Base-by-base conservation (phyloP, 2,888 invertebrate species). In the Machimus rusticus region DNA sequence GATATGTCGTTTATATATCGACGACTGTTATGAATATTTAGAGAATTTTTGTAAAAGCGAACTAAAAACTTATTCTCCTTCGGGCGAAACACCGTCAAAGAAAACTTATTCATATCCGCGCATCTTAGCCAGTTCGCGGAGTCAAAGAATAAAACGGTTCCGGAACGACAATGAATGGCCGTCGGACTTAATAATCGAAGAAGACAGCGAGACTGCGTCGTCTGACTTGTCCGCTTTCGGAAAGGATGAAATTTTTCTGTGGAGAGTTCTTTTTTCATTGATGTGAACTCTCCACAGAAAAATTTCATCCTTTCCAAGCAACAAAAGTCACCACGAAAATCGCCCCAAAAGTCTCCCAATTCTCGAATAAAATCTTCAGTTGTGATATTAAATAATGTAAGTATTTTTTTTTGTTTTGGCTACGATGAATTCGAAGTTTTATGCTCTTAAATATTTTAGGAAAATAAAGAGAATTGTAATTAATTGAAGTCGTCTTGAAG, bases 41-140 rank as follows among this genome's bases (percentile, higher is more conserved):
- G 91, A 92, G 0, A 91, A 92, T 86, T 94, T 94, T 93, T 90
- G 90, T 88, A 90, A 91, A 28, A 91, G 89, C 77, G 92, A 92
- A 88, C 77, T 93, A 1, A 90, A 91, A 87, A 91, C 91, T 0
- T 93, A 93, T 87, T 89, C 90, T 4, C 90, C 92, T 12, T 93
- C 93, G 96, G 96, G 96, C 31, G 90, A 93, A 79, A 97, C 97
- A 0, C 97, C 97, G 0, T 93, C 93, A 0, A 95, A 95, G 76
- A 93, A 93, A 84, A 93, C 94, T 66, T 96, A 95, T 91, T 91
- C 92, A 0, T 96, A 95, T 93, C 96, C 97, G 14, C 94, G 94
- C 55, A 89, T 91, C 16, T 91, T 97, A 90, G 94, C 93, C 0
- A 93, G 94, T 88, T 96, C 96, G 0, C 96, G 96, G 90, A 94